Conservation (phyloP, 2,113 vertebrate species). For the Phalacrocorax carbo region DNA sequence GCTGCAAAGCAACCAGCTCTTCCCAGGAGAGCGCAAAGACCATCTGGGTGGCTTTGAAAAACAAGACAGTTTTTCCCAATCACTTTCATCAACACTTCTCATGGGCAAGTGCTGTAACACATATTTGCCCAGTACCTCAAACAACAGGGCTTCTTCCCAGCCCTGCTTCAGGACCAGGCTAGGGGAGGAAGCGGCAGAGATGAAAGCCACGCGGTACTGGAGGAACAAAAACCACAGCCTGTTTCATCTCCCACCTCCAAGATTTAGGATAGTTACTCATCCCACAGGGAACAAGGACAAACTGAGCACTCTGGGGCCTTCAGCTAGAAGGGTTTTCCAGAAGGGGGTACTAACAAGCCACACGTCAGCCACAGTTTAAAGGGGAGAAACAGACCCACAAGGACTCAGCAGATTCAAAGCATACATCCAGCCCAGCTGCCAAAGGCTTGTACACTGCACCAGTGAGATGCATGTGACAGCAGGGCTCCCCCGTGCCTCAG, state of each 20-base stretch:
- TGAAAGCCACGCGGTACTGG: neutral
- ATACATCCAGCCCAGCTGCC: neutral
- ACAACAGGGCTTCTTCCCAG: neutral
- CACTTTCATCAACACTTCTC: neutral
- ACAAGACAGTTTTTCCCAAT: neutral
- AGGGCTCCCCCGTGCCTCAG: constrained; percentile 11
- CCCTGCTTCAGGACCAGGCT: neutral
- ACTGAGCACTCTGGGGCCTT: neutral
- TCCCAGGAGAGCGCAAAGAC: neutral
- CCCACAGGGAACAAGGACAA: neutral
- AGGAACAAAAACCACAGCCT: neutral
- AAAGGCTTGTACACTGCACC: neutral
- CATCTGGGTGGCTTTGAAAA: neutral
- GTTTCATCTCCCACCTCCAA: neutral
- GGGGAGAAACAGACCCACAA: no score
- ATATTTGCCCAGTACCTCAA: neutral
- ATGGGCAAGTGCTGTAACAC: neutral
- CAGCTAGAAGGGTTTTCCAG: neutral
- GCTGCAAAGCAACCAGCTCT: neutral
- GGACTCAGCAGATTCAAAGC: rapidly evolving
- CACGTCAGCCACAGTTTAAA: no score
- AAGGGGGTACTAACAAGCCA: neutral
- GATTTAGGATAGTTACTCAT: neutral
- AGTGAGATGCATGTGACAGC: neutral
- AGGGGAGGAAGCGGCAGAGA: neutral